Evolutionary conservation across 2,888 invertebrate species (phyloP).

Genomic region (Reticulitermes lucifugus): DNA sequence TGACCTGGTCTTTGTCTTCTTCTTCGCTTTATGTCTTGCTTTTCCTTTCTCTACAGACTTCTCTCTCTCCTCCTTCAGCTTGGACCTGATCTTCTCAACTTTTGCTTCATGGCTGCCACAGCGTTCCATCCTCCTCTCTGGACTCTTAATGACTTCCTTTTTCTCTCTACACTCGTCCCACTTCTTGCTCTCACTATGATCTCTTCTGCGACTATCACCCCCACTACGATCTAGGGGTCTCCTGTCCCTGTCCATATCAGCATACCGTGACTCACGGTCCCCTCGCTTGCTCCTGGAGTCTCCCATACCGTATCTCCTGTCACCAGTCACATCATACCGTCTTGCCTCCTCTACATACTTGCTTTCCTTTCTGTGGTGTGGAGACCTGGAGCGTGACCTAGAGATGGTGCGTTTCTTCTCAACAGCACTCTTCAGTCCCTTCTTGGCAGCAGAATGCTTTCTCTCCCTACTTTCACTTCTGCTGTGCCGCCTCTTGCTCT

Average conservation of each 20-base stretch:
- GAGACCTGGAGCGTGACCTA: conserved; percentile 48
- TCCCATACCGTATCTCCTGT: conserved; percentile 9
- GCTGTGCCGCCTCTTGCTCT: conserved; percentile 44
- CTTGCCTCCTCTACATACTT: conserved; percentile 9
- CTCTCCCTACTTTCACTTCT: conserved; percentile 45
- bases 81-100: conserved; percentile 58
- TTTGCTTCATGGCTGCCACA: conserved; percentile 59
- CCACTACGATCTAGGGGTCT: conserved; percentile 62
- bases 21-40: conserved; percentile 53
- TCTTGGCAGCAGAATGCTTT: conserved; percentile 37
- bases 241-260: conserved; percentile 58
- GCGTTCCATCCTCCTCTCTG: conserved; percentile 58
- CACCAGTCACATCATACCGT: background rate
- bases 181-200: conserved; percentile 46
- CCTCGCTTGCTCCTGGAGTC: conserved; percentile 23
- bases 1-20: conserved; percentile 51
- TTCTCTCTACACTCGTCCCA: conserved; percentile 54
- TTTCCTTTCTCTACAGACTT: conserved; percentile 56
- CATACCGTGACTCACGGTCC: background rate
- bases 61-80: conserved; percentile 56
- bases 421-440: conserved; percentile 51
- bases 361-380: conserved; percentile 45
- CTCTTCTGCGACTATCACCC: conserved; percentile 51
- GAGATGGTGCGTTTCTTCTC: conserved; percentile 50
- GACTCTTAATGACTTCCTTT: conserved; percentile 49